Evolutionary conservation across 2,113 vertebrate species (phyloP), one percentile per base, ranked within the genome.

Genomic region (Nothoprocta pentlandii): DNA sequence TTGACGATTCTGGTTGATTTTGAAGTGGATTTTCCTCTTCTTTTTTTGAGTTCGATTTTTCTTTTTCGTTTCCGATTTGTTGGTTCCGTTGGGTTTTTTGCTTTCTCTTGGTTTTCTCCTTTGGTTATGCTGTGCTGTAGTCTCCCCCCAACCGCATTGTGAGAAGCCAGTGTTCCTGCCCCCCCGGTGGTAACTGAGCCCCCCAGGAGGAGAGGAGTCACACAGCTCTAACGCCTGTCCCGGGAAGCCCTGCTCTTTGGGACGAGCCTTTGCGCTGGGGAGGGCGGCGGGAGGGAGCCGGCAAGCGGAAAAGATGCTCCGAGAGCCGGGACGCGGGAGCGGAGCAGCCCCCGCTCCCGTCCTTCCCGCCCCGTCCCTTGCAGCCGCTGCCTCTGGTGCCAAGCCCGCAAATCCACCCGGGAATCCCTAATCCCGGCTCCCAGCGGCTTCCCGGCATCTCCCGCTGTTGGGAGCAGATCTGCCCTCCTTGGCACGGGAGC

Each of bases 161-260:
- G 97, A 97, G 95, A 97, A 98, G 98, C 98, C 98, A 98, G 97
- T 98, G 98, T 98, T 98, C 98, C 98, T 98, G 98, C 97, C 96
- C 85, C 89, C 94, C 91, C 75, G 89, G 88, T 94, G 93, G 93
- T 95, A 83, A 95, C 88, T 86, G 82, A 96, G 74, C 91, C 93
- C 93, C 83, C 41, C 85, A 94, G 94, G 69, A 73, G 95, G 83
- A 94, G 94, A 87, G 90, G 96, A 96, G 95, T 96, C 97, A 97
- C 97, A 93, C 97, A 98, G 97, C 97, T 97, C 90, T 96, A 97
- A 97, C 96, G 92, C 95, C 88, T 94, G 96, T 89, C 80, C 94
- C 14, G 95, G 96, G 94, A 96, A 96, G 89, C 84, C 85, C 90
- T 95, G 89, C 86, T 87, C 5, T 86, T 93, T 87, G 79, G 93